phyloP scores from a whole-genome alignment of 1,140 invertebrate genomes.

The Hycleus phaleratus region DNA sequence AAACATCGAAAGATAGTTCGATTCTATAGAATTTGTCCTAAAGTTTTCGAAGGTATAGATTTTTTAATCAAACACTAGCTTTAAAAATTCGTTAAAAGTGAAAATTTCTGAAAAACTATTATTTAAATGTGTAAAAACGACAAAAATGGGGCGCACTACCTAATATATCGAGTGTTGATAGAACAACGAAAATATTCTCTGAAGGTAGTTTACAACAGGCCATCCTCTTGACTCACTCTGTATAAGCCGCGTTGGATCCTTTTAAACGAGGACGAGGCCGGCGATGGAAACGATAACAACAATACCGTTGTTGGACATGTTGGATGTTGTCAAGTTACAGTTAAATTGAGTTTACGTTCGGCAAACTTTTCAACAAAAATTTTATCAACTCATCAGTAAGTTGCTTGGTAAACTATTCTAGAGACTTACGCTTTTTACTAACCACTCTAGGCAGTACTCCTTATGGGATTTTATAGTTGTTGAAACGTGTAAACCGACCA shows the following conservation, averaged over 20 bases:
- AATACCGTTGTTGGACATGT: constrained; percentile 8
- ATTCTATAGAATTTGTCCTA: too few relatives aligned
- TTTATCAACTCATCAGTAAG: constrained; percentile 15
- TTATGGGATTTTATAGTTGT: background rate
- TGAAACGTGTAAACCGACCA: background rate
- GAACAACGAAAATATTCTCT: too few relatives aligned
- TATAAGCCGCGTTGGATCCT: background rate
- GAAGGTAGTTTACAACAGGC: background rate
- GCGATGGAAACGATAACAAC: too few relatives aligned
- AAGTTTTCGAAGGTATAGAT: too few relatives aligned
- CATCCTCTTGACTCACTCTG: background rate
- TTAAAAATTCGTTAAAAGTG: too few relatives aligned
- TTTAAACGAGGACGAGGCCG: too few relatives aligned
- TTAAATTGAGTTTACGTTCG: constrained; percentile 21
- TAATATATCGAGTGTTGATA: too few relatives aligned
- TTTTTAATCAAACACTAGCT: too few relatives aligned
- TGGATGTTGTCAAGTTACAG: constrained; percentile 21
- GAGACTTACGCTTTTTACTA: constrained; percentile 3
- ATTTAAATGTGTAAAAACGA: too few relatives aligned
- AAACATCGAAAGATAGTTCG: too few relatives aligned
- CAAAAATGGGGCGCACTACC: too few relatives aligned
- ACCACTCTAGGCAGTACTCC: background rate
- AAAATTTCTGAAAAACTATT: too few relatives aligned
- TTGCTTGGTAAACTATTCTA: constrained; percentile 13
- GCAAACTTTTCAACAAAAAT: constrained; percentile 17